phyloP scores from a whole-genome alignment of 2,113 vertebrate genomes.

The Peromyscus maniculatus region DNA sequence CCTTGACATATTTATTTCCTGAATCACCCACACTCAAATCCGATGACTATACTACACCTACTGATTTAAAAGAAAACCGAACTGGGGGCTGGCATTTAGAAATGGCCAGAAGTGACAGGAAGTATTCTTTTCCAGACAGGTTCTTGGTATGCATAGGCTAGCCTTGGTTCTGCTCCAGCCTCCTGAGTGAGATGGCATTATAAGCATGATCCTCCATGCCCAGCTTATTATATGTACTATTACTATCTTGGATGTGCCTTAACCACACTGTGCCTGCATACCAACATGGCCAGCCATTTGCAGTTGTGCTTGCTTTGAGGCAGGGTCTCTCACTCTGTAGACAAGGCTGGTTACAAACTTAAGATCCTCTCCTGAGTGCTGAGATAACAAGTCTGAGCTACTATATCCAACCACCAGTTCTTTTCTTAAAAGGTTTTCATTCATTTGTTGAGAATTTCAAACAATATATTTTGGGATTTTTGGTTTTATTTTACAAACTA shows the following conservation, averaged over 20 bases:
- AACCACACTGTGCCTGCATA: neutral
- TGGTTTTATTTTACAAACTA: neutral
- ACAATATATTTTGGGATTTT: neutral
- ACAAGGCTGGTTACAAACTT: neutral
- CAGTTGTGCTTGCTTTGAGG: neutral
- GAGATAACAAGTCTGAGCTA: neutral
- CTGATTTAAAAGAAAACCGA: constrained; percentile 16
- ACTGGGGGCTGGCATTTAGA: neutral
- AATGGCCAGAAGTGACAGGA: neutral
- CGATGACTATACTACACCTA: neutral
- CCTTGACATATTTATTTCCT: constrained; percentile 14
- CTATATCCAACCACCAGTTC: neutral
- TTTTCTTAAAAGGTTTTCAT: neutral
- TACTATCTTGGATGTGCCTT: neutral
- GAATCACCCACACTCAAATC: neutral
- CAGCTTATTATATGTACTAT: neutral
- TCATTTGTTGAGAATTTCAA: neutral
- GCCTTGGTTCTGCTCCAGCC: neutral
- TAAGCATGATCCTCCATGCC: neutral
- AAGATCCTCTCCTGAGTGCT: neutral
- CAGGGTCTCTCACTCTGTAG: neutral
- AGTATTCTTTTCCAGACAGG: neutral
- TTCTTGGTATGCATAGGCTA: neutral
- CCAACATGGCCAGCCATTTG: neutral
- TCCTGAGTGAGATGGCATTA: neutral